phyloP scores from a whole-genome alignment of 2,113 vertebrate species.

The Gasterosteus aculeatus region DNA sequence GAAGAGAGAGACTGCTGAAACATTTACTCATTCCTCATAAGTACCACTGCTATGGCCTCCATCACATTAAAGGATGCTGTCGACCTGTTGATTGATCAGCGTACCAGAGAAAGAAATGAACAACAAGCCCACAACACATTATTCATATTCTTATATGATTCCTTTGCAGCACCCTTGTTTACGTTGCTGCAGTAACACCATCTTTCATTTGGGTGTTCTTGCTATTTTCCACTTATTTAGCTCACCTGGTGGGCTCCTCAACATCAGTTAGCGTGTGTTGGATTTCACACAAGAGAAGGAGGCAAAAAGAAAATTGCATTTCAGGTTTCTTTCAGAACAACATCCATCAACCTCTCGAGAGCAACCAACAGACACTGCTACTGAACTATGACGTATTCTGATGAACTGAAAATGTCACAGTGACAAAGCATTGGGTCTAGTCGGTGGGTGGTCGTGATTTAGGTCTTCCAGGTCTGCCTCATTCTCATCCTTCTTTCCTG shows the following conservation, averaged over 20 bases:
- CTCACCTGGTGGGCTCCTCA: not conserved
- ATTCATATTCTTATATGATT: not conserved
- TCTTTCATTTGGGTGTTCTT: not conserved
- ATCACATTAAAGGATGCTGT: not conserved
- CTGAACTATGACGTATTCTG: constrained; percentile 57
- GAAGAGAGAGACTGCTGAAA: not conserved
- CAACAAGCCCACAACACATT: not conserved
- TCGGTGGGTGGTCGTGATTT: constrained; percentile 65
- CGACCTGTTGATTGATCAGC: not conserved
- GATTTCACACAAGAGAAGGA: constrained; percentile 20
- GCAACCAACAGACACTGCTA: constrained; percentile 31
- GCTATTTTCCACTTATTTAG: constrained; percentile 6
- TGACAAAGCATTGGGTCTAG: constrained; percentile 30
- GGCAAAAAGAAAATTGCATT: constrained; percentile 43
- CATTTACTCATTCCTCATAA: too few species aligned
- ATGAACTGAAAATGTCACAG: constrained; percentile 65
- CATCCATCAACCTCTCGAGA: constrained; percentile 55
- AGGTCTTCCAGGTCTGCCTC: constrained; percentile 32
- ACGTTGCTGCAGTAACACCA: not conserved
- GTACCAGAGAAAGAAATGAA: not conserved
- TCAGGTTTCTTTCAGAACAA: constrained; percentile 27
- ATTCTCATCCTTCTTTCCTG: constrained; percentile 29
- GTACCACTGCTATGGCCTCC: not conserved
- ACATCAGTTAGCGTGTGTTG: not conserved
- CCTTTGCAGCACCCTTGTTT: not conserved